These are phyloP conservation scores for Oncorhynchus masou DNA, from an alignment of 2,113 vertebrate species.

Conservation along the genomic window DNA sequence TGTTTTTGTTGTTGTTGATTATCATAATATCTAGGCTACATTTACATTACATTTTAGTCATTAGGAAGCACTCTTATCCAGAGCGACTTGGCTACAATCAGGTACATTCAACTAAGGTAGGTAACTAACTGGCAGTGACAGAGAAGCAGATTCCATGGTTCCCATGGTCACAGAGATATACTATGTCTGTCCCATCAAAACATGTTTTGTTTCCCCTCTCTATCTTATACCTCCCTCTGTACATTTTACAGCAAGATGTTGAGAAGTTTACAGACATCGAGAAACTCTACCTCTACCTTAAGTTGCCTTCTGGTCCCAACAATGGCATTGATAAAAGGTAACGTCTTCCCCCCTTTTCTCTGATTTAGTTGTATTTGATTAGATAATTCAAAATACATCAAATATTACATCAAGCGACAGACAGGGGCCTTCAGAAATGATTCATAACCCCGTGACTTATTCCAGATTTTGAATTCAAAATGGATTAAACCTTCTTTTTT, in stretches of 20 bases:
- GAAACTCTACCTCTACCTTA: slow-evolving; percentile 99
- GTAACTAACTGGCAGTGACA: background rate
- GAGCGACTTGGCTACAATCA: too few relatives aligned
- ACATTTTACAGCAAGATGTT: slow-evolving; percentile 92
- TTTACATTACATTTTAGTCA: background rate
- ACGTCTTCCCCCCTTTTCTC: background rate
- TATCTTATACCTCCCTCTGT: slow-evolving; percentile 9
- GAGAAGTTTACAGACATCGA: slow-evolving; percentile 99
- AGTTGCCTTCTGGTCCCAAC: slow-evolving; percentile 99
- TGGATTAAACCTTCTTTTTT: too few relatives aligned
- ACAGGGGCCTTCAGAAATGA: too few relatives aligned
- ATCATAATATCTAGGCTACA: too few relatives aligned
- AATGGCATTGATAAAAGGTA: slow-evolving; percentile 97
- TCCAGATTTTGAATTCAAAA: too few relatives aligned
- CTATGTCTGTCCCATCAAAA: too few relatives aligned
- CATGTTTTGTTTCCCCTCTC: background rate
- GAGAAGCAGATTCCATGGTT: background rate
- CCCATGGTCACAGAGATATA: background rate
- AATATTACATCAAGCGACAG: too few relatives aligned
- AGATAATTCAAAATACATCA: too few relatives aligned
- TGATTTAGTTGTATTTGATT: too few relatives aligned
- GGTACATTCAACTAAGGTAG: too few relatives aligned
- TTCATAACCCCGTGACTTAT: too few relatives aligned
- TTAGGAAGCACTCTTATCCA: too few relatives aligned
- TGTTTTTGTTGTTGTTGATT: background rate